Base-by-base conservation (phyloP, 2,888 invertebrate genomes). In the Pheosia tremula region DNA sequence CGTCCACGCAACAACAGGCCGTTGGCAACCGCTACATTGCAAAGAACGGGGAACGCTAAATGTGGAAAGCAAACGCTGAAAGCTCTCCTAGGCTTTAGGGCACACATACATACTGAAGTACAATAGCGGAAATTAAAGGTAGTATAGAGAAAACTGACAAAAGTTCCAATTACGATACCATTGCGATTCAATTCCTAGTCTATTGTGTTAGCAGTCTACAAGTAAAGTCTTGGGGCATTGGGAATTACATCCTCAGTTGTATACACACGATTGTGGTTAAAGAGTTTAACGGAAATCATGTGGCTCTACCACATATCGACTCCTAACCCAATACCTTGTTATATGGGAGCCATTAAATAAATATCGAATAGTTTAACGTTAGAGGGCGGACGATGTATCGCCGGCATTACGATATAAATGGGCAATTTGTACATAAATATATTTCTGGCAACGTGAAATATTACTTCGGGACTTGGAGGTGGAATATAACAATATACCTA, bases 361-460 rank as follows among this genome's bases (percentile, higher is more conserved):
- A 82, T 83, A 83, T 74, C 74, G 75, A 71, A 70, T 74, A 73
- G 78, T 75, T 78, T 79, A 74, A 61, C 67, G 64, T 65, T 45
- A 68, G 68, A 57, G 63, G 72, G 62, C 63, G 10, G 58, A 66
- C 78, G 80, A 83, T 84, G 64, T 79, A 84, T 77, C 69, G 74
- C 68, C 68, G 64, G 71, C 69, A 71, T 78, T 73, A 76, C 78
- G 68, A 67, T 77, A 77, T 74, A 81, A 83, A 85, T 84, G 81
- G 85, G 78, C 84, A 82, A 83, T 84, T 85, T 82, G 72, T 72
- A 66, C 69, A 72, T 82, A 82, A 78, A 80, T 81, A 77, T 81
- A 80, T 81, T 78, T 78, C 71, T 66, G 69, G 60, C 67, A 68
- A 60, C 66, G 65, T 75, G 71, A 72, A 71, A 75, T 77, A 80